Base-by-base conservation (phyloP, 2,113 vertebrate species). In the Carassius auratus region DNA sequence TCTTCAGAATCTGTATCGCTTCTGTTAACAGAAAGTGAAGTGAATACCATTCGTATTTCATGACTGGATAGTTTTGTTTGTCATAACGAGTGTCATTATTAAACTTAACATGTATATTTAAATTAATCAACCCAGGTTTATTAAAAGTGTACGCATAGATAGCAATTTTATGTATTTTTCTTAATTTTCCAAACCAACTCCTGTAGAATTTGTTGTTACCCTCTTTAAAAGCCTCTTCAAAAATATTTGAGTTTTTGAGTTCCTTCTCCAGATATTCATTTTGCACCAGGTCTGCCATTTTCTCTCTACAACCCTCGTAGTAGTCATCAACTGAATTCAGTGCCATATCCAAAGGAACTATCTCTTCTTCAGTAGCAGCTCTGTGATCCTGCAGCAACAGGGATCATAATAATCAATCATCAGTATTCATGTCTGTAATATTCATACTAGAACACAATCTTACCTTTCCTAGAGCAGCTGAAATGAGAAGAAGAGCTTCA, bases 81-180 rank as follows among this genome's bases (percentile, higher is more conserved):
- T 26, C 50, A 48, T 5, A 1, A 21, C 71, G 36, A 48, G 2
- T 30, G 14, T 5, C 42, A 13, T 4, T 0, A 23, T 48, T 75
- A 8, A 74, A 23, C 3, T 13, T 30, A 30, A 0, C 0, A 5
- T 0, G 14, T 48, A 74, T 9, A 74, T 8, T n/a, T n/a, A 2
- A 1, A 2, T 30, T 1, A n/a, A n/a, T n/a, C n/a, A n/a, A n/a
- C n/a, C 2, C 2, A 2, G 1, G 1, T 2, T 1, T 0, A 50
- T 0, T 2, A 3, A 26, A 12, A 26, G 3, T 42, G 69, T 73
- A 73, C 30, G 42, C 69, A 42, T 21, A 73, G 21, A 73, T 42
- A 15, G 17, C 71, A 6, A 38, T 6, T 8, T 74, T 38, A 12
- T n/a, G 45, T 10, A 2, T 45, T 38, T 8, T 30, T 30, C 2